Conservation (phyloP, 2,113 vertebrate genomes). For the Myiozetetes cayanensis region DNA sequence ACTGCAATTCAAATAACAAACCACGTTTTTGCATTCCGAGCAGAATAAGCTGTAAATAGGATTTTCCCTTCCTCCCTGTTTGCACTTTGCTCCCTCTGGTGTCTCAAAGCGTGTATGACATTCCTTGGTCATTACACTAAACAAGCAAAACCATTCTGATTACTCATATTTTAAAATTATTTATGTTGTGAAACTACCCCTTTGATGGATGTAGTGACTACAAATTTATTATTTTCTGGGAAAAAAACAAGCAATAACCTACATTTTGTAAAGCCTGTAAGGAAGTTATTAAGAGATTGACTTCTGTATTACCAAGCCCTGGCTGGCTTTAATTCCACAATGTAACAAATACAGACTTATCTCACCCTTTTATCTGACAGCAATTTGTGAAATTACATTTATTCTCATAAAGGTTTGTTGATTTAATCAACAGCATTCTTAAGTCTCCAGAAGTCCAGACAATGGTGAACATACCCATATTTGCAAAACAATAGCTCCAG, state of each 20-base stretch:
- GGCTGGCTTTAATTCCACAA: not conserved
- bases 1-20: not conserved
- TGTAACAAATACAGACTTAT: not conserved
- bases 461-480: not conserved
- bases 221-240: not conserved
- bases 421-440: slow-evolving; percentile 26
- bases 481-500: slow-evolving; percentile 22
- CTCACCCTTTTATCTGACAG: not conserved
- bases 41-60: not conserved
- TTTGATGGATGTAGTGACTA: not conserved
- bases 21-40: accelerated
- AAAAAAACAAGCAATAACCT: not conserved
- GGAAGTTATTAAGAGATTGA: not conserved
- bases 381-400: slow-evolving; percentile 37
- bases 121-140: accelerated
- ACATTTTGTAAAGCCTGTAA: not conserved
- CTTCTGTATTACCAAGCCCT: not conserved
- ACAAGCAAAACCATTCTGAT: accelerated
- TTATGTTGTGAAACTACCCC: not conserved
- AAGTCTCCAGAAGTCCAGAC: not conserved
- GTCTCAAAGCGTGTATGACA: not conserved
- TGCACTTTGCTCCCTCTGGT: not conserved
- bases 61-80: not conserved
- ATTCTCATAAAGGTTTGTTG: slow-evolving; percentile 11
- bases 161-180: not conserved